Conservation (phyloP, 2,113 vertebrate species). For the Agelaius phoeniceus region DNA sequence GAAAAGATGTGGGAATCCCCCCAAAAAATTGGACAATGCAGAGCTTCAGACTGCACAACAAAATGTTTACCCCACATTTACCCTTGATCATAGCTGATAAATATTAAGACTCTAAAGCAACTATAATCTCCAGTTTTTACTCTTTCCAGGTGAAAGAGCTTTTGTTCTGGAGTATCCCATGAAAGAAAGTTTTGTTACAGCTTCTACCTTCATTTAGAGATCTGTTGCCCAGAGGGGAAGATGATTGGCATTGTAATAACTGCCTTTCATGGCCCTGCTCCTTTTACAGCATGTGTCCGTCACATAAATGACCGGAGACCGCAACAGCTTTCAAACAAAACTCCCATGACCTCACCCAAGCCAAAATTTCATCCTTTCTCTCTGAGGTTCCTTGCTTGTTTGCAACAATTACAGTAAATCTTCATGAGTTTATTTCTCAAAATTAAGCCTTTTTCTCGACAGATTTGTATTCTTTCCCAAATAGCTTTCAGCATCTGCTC, state of each 20-base stretch:
- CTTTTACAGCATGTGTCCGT: neutral
- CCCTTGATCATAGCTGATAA: neutral
- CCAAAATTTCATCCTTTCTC: neutral
- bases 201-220: neutral
- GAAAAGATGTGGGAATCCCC: neutral
- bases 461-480: neutral
- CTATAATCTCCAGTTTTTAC: neutral
- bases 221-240: neutral
- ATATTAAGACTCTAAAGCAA: neutral
- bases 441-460: neutral
- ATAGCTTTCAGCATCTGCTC: neutral
- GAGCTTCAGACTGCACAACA: neutral
- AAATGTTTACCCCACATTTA: neutral
- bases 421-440: neutral
- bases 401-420: neutral
- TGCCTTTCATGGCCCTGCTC: neutral
- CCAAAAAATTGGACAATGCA: neutral
- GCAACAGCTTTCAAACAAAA: neutral
- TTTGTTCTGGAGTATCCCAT: neutral
- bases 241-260: neutral
- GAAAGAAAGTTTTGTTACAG: neutral
- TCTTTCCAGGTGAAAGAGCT: neutral
- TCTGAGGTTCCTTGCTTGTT: neutral
- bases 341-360: neutral
- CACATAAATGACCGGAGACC: neutral